Evolutionary conservation across 2,888 invertebrate species (phyloP), one percentile per base, ranked within the genome.

Genomic region (Thymelicus acteon): DNA sequence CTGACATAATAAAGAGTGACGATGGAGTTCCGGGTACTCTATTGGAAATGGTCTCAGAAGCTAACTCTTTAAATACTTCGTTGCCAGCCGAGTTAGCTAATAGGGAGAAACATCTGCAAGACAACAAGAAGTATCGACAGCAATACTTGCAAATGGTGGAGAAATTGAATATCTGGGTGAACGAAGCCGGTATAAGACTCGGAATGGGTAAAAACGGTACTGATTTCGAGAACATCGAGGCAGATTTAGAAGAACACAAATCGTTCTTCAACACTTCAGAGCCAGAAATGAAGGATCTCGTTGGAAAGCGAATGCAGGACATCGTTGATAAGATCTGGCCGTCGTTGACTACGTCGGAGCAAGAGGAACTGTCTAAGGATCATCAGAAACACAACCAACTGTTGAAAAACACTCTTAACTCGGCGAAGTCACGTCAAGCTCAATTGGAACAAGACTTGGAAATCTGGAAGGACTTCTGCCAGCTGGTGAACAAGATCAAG

Each of bases 251-350:
- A 82, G 97, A 98, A 79, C 98, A 98, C 83, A 98, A 97, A 89
- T 95, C 96, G 52, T 98, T 97, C 95, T 98, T 98, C 85, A 92
- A 91, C 60, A 95, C 96, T 74, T 96, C 96, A 57, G 97, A 98
- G 81, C 94, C 95, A 0, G 95, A 95, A 31, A 96, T 97, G 83
- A 96, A 96, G 72, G 97, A 97, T 81, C 91, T 98, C 75, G 96
- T 98, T 6, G 96, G 97, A 1, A 97, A 97, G 75, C 95, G 96
- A 72, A 97, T 98, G 83, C 97, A 97, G 80, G 96, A 97, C 73
- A 96, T 97, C 2, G 97, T 97, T 0, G 97, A 98, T 79, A 97
- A 97, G 80, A 97, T 98, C 71, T 97, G 97, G 97, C 97, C 98
- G 0, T 98, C 98, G 0, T 88, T 98, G 44, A 96, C 96, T 39